Percentiles rank a stretch among this genome's conserved stretches.
Conservation (phyloP, 2,113 vertebrate species). For the Merops nubicus region DNA sequence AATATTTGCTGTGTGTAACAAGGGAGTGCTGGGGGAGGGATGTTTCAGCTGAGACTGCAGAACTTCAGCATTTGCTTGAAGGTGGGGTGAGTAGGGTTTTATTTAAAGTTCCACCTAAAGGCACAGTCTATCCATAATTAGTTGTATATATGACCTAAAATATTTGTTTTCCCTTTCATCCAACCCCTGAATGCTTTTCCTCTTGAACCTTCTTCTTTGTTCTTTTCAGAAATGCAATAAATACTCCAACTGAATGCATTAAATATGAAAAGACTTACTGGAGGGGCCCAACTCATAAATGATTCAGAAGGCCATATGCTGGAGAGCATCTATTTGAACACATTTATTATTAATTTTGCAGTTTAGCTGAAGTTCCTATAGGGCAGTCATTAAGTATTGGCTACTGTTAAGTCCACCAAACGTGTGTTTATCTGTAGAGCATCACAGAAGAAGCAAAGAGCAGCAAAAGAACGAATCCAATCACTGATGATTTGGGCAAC, state of each 20-base stretch:
- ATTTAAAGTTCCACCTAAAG: neutral
- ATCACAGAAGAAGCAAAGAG: neutral
- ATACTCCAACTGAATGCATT: slow-evolving; percentile 68
- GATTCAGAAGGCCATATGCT: slow-evolving; percentile 63
- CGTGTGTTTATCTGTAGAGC: neutral
- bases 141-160: neutral
- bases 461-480: neutral
- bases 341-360: slow-evolving; percentile 75
- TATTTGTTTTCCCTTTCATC: neutral
- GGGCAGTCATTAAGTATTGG: slow-evolving; percentile 63
- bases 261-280: slow-evolving; percentile 73
- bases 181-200: neutral
- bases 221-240: slow-evolving; percentile 64
- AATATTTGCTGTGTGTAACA: neutral
- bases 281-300: slow-evolving; percentile 65
- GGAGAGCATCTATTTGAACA: slow-evolving; percentile 68
- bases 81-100: neutral
- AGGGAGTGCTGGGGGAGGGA: neutral
- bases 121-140: neutral
- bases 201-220: slow-evolving; percentile 25
- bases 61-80: neutral
- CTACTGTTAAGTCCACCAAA: slow-evolving; percentile 19
- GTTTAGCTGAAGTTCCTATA: slow-evolving; percentile 60
- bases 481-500: no score
- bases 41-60: neutral